phyloP scores from a whole-genome alignment of 2,797 vertebrate species.

The Merluccius polli region DNA sequence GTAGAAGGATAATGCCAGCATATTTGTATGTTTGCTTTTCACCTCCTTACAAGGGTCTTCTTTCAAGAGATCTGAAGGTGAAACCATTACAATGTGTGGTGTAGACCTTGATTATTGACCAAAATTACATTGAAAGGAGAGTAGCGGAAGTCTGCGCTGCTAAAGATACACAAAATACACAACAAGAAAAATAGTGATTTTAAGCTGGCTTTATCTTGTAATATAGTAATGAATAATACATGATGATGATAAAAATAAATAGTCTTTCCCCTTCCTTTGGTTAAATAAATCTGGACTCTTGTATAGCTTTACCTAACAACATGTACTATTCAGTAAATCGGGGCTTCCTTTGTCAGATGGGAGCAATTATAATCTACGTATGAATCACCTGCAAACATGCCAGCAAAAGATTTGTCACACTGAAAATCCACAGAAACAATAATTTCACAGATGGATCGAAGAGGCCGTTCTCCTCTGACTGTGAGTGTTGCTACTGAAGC shows the following conservation, averaged over 20 bases:
- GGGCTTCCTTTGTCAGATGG: neutral
- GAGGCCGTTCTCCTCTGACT: neutral
- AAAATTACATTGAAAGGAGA: neutral
- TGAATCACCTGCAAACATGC: neutral
- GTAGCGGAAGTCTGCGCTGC: neutral
- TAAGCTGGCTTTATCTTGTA: neutral
- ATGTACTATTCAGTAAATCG: no score
- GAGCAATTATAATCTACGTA: neutral
- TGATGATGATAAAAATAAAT: neutral
- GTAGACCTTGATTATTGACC: neutral
- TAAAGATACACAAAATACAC: neutral
- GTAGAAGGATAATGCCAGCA: neutral
- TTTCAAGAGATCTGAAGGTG: neutral
- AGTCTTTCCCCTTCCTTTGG: neutral
- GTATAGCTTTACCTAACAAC: no score
- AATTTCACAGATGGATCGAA: neutral
- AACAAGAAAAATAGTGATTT: neutral
- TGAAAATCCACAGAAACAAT: neutral
- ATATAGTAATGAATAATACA: neutral
- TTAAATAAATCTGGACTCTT: neutral
- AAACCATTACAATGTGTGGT: neutral
- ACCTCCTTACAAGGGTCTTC: no score
- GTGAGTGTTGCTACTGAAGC: neutral
- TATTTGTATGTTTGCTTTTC: neutral
- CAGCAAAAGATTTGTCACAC: neutral